These are phyloP conservation scores for Trichoplusia ni DNA, from an alignment of 1,140 invertebrate species.

Conservation along the genomic window DNA sequence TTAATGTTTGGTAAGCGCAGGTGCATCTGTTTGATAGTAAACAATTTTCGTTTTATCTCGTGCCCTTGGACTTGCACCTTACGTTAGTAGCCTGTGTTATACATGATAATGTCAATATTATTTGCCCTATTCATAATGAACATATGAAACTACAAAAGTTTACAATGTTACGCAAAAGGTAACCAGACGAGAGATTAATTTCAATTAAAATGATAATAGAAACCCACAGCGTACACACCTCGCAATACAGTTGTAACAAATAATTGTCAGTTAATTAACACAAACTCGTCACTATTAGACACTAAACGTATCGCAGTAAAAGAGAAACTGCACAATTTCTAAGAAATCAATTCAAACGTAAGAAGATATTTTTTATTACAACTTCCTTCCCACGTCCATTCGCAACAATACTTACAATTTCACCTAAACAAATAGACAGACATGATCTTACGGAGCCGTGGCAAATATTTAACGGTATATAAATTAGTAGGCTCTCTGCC, in stretches of 20 bases:
- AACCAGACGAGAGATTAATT: no score
- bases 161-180: no score
- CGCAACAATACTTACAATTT: slow-evolving; percentile 63
- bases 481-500: slow-evolving; percentile 43
- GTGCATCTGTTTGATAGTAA: slow-evolving; percentile 18
- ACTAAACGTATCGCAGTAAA: slow-evolving; percentile 45
- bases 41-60: slow-evolving; percentile 13
- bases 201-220: no score
- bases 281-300: slow-evolving; percentile 5
- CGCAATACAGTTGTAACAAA: slow-evolving; percentile 2
- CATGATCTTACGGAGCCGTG: slow-evolving; percentile 47
- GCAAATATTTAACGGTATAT: slow-evolving; percentile 62
- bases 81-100: no score
- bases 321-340: slow-evolving; percentile 54
- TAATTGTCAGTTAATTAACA: slow-evolving; percentile 16
- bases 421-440: slow-evolving; percentile 65
- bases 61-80: neutral
- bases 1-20: slow-evolving; percentile 39
- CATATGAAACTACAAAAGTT: no score
- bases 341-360: slow-evolving; percentile 55
- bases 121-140: no score
- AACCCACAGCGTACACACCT: neutral
- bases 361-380: slow-evolving; percentile 28
- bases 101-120: no score
- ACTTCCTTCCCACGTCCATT: slow-evolving; percentile 56